A percentile compares a stretch with the other conserved stretches of the same genome.
Conservation (phyloP, 1,140 invertebrate species). For the Dinoponera quadriceps region DNA sequence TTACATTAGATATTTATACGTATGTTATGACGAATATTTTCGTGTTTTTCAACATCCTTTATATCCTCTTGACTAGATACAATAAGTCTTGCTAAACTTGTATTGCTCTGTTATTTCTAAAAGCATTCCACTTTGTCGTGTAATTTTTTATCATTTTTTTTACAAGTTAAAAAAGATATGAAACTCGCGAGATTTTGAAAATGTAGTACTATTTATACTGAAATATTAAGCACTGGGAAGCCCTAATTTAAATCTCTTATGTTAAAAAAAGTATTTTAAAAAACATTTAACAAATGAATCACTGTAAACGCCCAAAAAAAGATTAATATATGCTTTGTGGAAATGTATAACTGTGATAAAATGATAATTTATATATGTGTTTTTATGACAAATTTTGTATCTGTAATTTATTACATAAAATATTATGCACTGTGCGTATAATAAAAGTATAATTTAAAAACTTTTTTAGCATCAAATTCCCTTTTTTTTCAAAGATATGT, state of each 20-base stretch:
- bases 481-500: not conserved
- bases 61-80: conserved; percentile 52
- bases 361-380: conserved; percentile 29
- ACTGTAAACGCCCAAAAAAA: conserved; percentile 7
- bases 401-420: conserved; percentile 16
- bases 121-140: not conserved
- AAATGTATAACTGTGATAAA: conserved; percentile 35
- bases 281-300: not conserved
- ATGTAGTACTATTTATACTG: conserved; percentile 3
- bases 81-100: conserved; percentile 41
- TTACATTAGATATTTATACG: conserved; percentile 40
- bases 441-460: conserved; percentile 28
- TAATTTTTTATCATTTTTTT: conserved; percentile 30
- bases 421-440: conserved; percentile 4
- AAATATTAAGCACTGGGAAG: conserved; percentile 34
- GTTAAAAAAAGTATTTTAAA: conserved; percentile 23
- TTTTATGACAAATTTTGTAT: not conserved
- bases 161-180: conserved; percentile 11
- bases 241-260: conserved; percentile 5
- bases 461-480: not conserved
- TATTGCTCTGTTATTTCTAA: conserved; percentile 43
- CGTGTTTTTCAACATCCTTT: conserved; percentile 28
- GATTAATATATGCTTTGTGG: not conserved
- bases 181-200: conserved; percentile 8
- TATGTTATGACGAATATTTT: conserved; percentile 22